Base-by-base conservation (phyloP, 2,888 invertebrate genomes). In the Ditula angustiorana region DNA sequence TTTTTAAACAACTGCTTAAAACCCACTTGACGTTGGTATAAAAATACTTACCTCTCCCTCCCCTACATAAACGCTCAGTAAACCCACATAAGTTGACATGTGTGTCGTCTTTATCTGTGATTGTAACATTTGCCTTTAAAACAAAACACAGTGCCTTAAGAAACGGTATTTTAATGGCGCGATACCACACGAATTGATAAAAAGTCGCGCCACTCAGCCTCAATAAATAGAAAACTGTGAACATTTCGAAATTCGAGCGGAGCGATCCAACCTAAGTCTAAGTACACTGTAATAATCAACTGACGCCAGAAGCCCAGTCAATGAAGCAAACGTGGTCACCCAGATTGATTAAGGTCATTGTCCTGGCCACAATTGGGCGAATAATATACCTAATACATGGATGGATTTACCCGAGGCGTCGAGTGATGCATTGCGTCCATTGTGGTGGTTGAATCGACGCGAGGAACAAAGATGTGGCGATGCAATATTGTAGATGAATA, bases 281-380 rank as follows among this genome's bases (percentile, higher is more conserved):
- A n/a, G n/a, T n/a, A n/a, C n/a, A n/a, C n/a, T n/a, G n/a, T n/a
- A n/a, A n/a, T n/a, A n/a, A 30, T 5, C 16, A 41, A 47, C 13
- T 24, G 7, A n/a, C n/a, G 47, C 26, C 23, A 16, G 24, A 49
- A 50, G 19, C 10, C 50, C 16, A 10, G 30, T 21, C 50, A 30
- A 30, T 28, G 30, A 19, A 50, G 50, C 30, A 50, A 21, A 21
- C 23, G 59, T 49, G 61, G 61, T 46, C 52, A 23, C 11, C 53
- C 24, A 33, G 53, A 61, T 61, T 61, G 53, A 61, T 55, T 55
- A 56, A 47, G 37, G 55, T 56, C 56, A 58, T 52, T 57, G 47
- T 49, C 47, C 37, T 21, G 16, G 10, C 55, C 55, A 23, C 55
- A 28, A 49, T 55, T 44, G 8, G 23, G 21, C 19, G 23, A 19